Base-by-base conservation (phyloP, 2,888 invertebrate species). In the Xanthia icteritia region DNA sequence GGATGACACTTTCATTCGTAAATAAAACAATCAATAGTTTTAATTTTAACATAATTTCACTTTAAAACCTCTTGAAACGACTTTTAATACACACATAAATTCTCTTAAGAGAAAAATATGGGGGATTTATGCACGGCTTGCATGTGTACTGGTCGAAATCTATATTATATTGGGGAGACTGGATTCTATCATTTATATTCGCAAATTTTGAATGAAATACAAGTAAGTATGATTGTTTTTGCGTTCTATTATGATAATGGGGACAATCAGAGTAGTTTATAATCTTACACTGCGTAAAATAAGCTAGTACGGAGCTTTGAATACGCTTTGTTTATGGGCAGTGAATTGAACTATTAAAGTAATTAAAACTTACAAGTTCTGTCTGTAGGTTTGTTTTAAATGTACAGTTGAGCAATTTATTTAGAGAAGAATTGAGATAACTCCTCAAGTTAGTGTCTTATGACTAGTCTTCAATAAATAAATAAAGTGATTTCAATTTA, bases 171-270 rank as follows among this genome's bases (percentile, higher is more conserved):
- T 3, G 90, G 86, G 0, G 94, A 94, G 6, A 94, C 94, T 0
- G 94, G 88, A 3, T 91, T 89, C 45, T 91, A 93, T 45, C 76
- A 92, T 64, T 72, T 95, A 81, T 96, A 93, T 87, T 88, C 91
- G 3, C 92, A 95, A 91, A 95, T 96, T 77, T 85, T 96, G 78
- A 94, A 93, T 92, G 95, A 95, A 94, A 94, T 94, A 76, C 90
- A 92, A 45, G 96, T 96, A 89, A 93, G 90, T 76, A 39, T 39
- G 0, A 0, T 45, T 23, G 9, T 48, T 76, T 69, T 60, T 45
- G 13, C 39, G 8, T 45, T 72, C 23, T 27, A 54, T n/a, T 42
- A 27, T 8, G 23, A 39, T 60, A 6, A 5, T 51, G 0, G 4
- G 0, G 11, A 13, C 5, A 74, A 1, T 72, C 17, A 11, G 11